Evolutionary conservation across 2,113 vertebrate genomes (phyloP).

Genomic region (Passer montanus): DNA sequence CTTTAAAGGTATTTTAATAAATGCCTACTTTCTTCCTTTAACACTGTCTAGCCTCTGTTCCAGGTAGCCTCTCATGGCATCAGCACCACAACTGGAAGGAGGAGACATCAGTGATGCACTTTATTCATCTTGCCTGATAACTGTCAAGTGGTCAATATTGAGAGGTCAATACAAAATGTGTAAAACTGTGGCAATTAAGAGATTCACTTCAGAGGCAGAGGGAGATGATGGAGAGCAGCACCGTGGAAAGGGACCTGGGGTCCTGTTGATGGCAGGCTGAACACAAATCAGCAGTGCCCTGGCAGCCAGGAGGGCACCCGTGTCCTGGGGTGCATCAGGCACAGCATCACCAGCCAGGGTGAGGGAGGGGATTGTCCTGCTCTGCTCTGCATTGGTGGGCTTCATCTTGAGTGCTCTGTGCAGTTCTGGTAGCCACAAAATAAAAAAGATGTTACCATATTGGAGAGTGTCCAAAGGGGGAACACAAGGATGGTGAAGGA

Average conservation of each 20-base stretch:
- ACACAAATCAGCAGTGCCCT: not conserved
- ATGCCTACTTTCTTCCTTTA: not conserved
- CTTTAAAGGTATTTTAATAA: not conserved
- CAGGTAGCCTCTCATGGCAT: not conserved
- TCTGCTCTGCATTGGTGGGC: not conserved
- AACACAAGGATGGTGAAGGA: not conserved
- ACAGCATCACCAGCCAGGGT: rapidly evolving
- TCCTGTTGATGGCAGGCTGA: not conserved
- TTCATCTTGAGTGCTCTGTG: not conserved
- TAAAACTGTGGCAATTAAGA: not conserved
- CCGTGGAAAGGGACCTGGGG: not conserved
- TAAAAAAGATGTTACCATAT: not conserved
- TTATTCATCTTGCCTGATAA: not conserved
- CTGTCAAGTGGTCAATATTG: not conserved
- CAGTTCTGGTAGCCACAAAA: not conserved
- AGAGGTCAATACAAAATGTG: not conserved
- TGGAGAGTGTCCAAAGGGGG: not conserved
- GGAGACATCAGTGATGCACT: not conserved
- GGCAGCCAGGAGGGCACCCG: rapidly evolving
- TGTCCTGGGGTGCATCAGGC: not conserved
- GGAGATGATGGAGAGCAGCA: not conserved
- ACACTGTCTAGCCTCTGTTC: not conserved
- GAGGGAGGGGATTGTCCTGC: rapidly evolving
- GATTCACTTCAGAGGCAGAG: not conserved
- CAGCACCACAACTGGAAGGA: not conserved